These are phyloP conservation scores for Mohoua ochrocephala DNA, from an alignment of 2,113 vertebrate genomes.

Conservation along the genomic window DNA sequence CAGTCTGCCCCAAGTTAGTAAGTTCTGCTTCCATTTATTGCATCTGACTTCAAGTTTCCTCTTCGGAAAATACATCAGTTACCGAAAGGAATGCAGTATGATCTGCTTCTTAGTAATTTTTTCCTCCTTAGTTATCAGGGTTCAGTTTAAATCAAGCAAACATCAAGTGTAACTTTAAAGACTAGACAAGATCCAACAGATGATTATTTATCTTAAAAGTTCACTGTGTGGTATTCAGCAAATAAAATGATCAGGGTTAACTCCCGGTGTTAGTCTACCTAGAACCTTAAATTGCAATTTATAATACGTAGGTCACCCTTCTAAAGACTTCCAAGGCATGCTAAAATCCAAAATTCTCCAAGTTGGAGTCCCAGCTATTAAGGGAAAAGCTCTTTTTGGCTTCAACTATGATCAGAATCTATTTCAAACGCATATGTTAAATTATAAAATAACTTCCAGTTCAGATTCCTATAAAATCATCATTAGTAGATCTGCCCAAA, in stretches of 20 bases:
- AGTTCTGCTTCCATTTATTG: not conserved
- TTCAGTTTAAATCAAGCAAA: not conserved
- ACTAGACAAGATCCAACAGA: not conserved
- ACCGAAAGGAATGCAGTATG: not conserved
- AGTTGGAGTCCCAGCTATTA: not conserved
- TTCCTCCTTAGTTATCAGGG: not conserved
- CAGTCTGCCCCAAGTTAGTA: not conserved
- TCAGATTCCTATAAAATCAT: not conserved
- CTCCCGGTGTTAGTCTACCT: not conserved
- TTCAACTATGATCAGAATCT: not conserved
- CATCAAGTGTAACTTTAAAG: not conserved
- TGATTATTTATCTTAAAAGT: not conserved
- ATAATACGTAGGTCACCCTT: fast-evolving
- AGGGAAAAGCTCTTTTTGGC: not conserved
- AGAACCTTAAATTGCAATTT: not conserved
- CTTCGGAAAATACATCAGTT: not conserved
- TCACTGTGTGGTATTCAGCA: not conserved
- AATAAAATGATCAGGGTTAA: not conserved
- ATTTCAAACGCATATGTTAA: not conserved
- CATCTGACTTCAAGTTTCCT: not conserved
- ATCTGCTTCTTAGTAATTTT: not conserved
- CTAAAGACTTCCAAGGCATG: not conserved
- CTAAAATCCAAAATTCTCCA: not conserved
- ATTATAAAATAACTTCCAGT: not conserved
- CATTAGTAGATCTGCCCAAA: not conserved